Base-by-base conservation (phyloP, 2,888 invertebrate species). In the Oligia fasciuncula region DNA sequence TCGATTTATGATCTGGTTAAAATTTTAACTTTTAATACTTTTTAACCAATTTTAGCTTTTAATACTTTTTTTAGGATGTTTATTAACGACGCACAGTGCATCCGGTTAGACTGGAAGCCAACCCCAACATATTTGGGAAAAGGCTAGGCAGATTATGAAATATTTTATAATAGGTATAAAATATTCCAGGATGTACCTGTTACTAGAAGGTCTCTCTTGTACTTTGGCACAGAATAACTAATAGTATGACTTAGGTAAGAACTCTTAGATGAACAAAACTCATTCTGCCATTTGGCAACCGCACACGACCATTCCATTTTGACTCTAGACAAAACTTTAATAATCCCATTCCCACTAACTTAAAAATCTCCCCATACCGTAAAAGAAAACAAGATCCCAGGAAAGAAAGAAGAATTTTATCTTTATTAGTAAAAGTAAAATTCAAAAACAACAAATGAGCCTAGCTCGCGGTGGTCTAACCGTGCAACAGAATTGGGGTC, bases 391-490 rank as follows among this genome's bases (percentile, higher is more conserved):
- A 43, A 76, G 29, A 8, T 43, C 2, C 5, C 9, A 57, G 40
- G 35, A 40, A 70, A 62, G 2, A 40, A 66, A 81, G 3, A 67
- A 40, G 5, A 78, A 60, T 13, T 19, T 70, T 84, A 83, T 79
- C 66, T 84, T 67, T 79, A 71, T 67, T 43, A 77, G 66, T 60
- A 65, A 69, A 80, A 57, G 14, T 49, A 70, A 74, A 23, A 23
- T 19, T 46, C 65, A 43, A 29, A 62, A 76, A 73, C 9, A 29
- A 49, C 70, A 85, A 85, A 85, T 87, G 77, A 60, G 77, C 84
- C 87, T 86, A 84, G 54, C 80, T 60, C 68, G 54, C 74, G 80
- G 87, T 84, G 85, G 79, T 85, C 85, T 82, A 49, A 54, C 57
- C 46, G 66, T 57, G 57, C 3, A 68, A 66, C 29, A 79, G 80